Evolutionary conservation across 2,113 vertebrate species (phyloP).

Genomic region (Acrocephalus kingi): DNA sequence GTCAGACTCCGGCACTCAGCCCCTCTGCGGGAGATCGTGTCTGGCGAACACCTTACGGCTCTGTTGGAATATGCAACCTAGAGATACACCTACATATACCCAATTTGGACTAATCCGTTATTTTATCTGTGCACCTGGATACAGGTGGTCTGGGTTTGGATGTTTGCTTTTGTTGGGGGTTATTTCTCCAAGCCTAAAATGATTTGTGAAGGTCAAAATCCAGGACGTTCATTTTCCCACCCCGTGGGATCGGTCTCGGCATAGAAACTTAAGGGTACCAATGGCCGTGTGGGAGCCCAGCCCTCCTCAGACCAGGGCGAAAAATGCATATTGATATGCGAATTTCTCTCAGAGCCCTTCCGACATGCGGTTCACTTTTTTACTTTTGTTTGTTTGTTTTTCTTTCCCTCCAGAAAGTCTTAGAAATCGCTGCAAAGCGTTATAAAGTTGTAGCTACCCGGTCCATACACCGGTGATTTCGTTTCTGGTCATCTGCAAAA

Average conservation of each 20-base stretch:
- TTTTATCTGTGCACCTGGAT: neutral
- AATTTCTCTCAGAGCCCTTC: neutral
- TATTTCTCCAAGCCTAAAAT: neutral
- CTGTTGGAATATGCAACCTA: neutral
- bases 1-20: neutral
- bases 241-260: neutral
- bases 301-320: neutral
- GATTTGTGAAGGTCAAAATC: neutral
- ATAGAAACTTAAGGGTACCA: too few species aligned
- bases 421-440: neutral
- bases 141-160: neutral
- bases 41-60: neutral
- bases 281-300: neutral
- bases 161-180: neutral
- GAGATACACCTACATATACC: too few species aligned
- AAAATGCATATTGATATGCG: neutral
- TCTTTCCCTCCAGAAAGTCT: neutral
- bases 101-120: neutral
- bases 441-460: neutral
- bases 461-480: neutral
- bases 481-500: constrained; percentile 44
- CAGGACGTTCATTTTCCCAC: neutral
- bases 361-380: neutral
- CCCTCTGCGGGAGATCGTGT: neutral
- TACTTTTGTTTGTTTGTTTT: neutral